Conservation (phyloP, 2,888 invertebrate species). For the Chaetogeoica ovagalla region DNA sequence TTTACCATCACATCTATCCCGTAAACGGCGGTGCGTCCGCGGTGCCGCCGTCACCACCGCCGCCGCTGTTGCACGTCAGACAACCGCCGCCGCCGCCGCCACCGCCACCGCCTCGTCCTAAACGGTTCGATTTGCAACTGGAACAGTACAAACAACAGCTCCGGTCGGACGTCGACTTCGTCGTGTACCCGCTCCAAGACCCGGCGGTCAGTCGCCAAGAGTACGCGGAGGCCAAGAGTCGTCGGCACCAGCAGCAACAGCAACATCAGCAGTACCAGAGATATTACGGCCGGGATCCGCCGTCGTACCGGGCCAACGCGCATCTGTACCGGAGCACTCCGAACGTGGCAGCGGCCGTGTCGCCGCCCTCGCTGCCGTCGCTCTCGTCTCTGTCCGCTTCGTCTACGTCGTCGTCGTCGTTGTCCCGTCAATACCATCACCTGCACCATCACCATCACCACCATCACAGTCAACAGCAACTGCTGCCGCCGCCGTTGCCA, state of each 20-base stretch:
- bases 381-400: too few species aligned
- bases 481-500: slow-evolving; percentile 50
- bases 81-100: slow-evolving; percentile 61
- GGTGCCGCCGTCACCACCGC: slow-evolving; percentile 66
- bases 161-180: slow-evolving; percentile 88
- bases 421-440: slow-evolving; percentile 29
- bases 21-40: too few species aligned
- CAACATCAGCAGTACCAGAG: slow-evolving; percentile 28
- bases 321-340: slow-evolving; percentile 81
- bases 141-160: slow-evolving; percentile 87
- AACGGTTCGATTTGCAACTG: slow-evolving; percentile 64
- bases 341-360: slow-evolving; percentile 63
- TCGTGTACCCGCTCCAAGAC: slow-evolving; percentile 87
- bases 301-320: slow-evolving; percentile 64
- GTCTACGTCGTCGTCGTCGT: slow-evolving; percentile 12
- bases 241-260: slow-evolving; percentile 60
- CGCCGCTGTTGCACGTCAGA: slow-evolving; percentile 61
- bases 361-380: slow-evolving; percentile 55
- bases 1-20: slow-evolving; percentile 58
- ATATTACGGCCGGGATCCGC: slow-evolving; percentile 55
- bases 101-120: slow-evolving; percentile 63
- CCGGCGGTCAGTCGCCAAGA: slow-evolving; percentile 88
- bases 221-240: slow-evolving; percentile 83
- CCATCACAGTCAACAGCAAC: slow-evolving; percentile 26
- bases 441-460: background rate